Conservation (phyloP, 2,797 vertebrate species). For the Sardinella longiceps region DNA sequence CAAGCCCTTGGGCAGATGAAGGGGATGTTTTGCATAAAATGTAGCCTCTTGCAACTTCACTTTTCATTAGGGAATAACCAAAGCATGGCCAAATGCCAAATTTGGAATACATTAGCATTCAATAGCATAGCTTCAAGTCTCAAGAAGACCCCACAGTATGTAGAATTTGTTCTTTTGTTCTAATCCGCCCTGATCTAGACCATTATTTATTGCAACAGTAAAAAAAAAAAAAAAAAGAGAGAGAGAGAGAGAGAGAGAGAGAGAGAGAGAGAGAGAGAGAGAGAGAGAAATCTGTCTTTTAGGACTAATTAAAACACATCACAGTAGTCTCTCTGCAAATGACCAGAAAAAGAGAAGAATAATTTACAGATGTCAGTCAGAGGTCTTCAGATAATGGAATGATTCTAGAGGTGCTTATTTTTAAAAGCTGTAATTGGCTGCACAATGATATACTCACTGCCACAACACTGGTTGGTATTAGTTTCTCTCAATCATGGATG, state of each 20-base stretch:
- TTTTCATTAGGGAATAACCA: conserved; percentile 59
- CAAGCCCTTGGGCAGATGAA: conserved; percentile 59
- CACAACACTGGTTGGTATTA: not conserved
- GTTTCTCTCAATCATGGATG: not conserved
- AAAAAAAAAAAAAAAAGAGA: too few relatives aligned
- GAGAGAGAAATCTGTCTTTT: conserved; percentile 57
- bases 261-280: too few relatives aligned
- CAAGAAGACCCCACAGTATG: conserved; percentile 38
- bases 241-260: too few relatives aligned
- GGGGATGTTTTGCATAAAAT: conserved; percentile 59
- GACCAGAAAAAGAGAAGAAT: conserved; percentile 56
- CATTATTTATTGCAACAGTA: conserved; percentile 60
- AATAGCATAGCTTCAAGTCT: conserved; percentile 50
- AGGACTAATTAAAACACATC: conserved; percentile 68
- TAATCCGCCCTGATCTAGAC: conserved; percentile 60
- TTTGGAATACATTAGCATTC: conserved; percentile 69
- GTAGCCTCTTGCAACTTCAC: conserved; percentile 58
- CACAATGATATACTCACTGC: not conserved
- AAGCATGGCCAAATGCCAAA: conserved; percentile 68
- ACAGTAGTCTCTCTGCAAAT: conserved; percentile 44
- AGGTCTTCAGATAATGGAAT: conserved; percentile 68
- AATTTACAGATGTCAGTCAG: conserved; percentile 52
- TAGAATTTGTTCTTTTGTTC: conserved; percentile 55
- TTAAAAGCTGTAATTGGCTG: conserved; percentile 57
- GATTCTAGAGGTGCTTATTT: conserved; percentile 64